Evolutionary conservation across 2,888 invertebrate genomes (phyloP).

Genomic region (Heliconius sara): DNA sequence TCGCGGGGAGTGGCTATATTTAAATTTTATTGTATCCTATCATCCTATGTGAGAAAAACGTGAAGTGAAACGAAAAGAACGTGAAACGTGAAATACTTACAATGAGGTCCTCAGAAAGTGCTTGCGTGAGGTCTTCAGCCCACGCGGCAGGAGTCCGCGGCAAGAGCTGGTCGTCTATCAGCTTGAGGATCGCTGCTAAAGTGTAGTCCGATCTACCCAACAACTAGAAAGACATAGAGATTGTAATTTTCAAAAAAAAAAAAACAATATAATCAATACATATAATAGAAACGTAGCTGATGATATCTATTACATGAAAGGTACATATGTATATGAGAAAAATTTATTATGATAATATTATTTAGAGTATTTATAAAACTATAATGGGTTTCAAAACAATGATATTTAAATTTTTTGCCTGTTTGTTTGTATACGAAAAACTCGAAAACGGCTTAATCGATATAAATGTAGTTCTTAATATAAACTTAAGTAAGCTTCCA

Average conservation of each 20-base stretch:
- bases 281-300: background rate
- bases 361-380: no score
- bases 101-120: conserved; percentile 84
- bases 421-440: no score
- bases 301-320: no score
- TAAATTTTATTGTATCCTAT: background rate
- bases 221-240: conserved; percentile 61
- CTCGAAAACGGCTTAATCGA: no score
- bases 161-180: conserved; percentile 86
- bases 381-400: no score
- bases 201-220: conserved; percentile 86
- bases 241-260: background rate
- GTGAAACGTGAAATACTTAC: conserved; percentile 66
- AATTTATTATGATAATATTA: no score
- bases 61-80: no score
- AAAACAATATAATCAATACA: background rate
- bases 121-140: conserved; percentile 84
- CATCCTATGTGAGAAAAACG: no score
- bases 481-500: no score
- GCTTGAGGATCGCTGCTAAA: conserved; percentile 86
- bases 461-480: no score
- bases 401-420: no score
- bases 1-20: background rate
- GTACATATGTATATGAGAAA: no score
- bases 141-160: conserved; percentile 86